Evolutionary conservation across 1,140 invertebrate species (phyloP), one percentile per base, ranked within the genome.

Genomic region (Orius insidiosus): DNA sequence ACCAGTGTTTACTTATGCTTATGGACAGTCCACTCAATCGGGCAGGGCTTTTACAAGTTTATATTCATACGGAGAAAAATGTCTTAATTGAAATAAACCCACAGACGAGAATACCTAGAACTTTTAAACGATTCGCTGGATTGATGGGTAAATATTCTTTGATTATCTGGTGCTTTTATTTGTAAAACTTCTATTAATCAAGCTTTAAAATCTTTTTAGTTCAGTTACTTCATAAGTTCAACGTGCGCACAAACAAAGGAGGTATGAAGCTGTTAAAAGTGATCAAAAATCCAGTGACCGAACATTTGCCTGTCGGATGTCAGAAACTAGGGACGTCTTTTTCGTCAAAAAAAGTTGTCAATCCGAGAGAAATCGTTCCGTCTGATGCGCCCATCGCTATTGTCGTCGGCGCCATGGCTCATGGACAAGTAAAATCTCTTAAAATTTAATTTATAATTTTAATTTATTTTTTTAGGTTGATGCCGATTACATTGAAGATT

Each of bases 51-150:
- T 60, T 89, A 10, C 83, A 87, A 70, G 88, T 99, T 0, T 99
- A 94, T 60, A 74, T 99, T 50, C 86, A 89, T 53, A 98, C 95
- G 33, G 85, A 82, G 56, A 85, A 88, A 59, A 98, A 98, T 76
- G 90, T 97, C 36, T 66, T 99, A 0, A 98, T 99, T 57, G 92
- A 98, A 79, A 78, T 99, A 15, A 93, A 95, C 68, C 94, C 96
- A 37, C 93, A 97, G 64, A 98, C 93, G 6, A 77, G 95, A 59
- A 95, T 99, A 60, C 96, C 96, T 1, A 74, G 95, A 56, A 98
- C 95, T 9, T 98, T 94, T 60, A 95, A 97, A 60, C 72, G 95
- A 59, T 99, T 99, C 74, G 89, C 92, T 59, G 94, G 93, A 35
- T 65, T 98, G 11, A 98, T 99, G 80, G 89, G 89, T 93, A 72